These are phyloP conservation scores for Drosophila bocqueti DNA, from an alignment of 1,140 invertebrate genomes.

Conservation along the genomic window DNA sequence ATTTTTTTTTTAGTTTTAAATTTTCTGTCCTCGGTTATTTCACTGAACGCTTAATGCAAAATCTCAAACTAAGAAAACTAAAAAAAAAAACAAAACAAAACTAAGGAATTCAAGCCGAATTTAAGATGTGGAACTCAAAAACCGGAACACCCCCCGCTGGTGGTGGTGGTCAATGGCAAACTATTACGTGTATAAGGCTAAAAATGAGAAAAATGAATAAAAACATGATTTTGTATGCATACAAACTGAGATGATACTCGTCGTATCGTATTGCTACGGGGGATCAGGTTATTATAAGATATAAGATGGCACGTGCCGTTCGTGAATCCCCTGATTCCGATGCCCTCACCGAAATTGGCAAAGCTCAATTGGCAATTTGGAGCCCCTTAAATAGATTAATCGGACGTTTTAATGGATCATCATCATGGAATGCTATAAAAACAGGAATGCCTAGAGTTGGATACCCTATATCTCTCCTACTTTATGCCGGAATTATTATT, in stretches of 20 bases:
- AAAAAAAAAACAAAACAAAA: neutral
- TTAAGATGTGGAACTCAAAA: slow-evolving; percentile 49
- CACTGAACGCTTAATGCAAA: slow-evolving; percentile 30
- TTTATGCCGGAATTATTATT: no score
- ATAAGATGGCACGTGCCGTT: slow-evolving; percentile 24
- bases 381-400: slow-evolving; percentile 32
- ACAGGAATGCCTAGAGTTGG: neutral
- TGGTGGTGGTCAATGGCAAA: slow-evolving; percentile 70
- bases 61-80: slow-evolving; percentile 5
- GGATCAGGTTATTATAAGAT: slow-evolving; percentile 18
- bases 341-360: neutral
- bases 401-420: slow-evolving; percentile 30
- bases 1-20: slow-evolving; percentile 10
- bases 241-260: slow-evolving; percentile 6
- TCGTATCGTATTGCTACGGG: slow-evolving; percentile 1
- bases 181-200: slow-evolving; percentile 77
- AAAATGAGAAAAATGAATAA: slow-evolving; percentile 59
- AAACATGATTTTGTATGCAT: slow-evolving; percentile 65
- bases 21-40: slow-evolving; percentile 4
- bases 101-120: slow-evolving; percentile 66
- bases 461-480: neutral
- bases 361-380: slow-evolving; percentile 39
- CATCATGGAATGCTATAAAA: slow-evolving; percentile 5
- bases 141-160: slow-evolving; percentile 24
- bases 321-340: neutral